Base-by-base conservation (phyloP, 2,888 invertebrate genomes). In the Seira sanloemensis region DNA sequence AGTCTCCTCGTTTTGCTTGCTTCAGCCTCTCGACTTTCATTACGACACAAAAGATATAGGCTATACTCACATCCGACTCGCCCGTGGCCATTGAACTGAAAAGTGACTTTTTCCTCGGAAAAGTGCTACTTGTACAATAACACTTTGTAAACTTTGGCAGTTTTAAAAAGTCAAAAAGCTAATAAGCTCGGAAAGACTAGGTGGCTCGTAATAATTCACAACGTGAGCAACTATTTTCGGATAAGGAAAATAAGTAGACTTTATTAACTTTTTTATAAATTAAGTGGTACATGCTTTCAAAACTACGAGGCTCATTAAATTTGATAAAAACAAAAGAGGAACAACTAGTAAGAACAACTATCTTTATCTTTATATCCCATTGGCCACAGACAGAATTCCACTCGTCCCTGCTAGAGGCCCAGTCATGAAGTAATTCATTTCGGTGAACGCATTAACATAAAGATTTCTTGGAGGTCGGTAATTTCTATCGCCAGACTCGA, bases 381-480 rank as follows among this genome's bases (percentile, higher is more conserved):
- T 37, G 12, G 37, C 37, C 12, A 37, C 37, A 5, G 37, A 37
- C 5, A 37, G 37, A 9, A 37, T 37, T 9, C 87, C 83, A 19
- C 78, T 68, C 1, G 85, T 77, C 2, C 78, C 78, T 5, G 84
- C 82, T 9, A 85, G 46, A n/a, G 82, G 84, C 21, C 86, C 87
- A 1, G 25, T 69, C 0, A 77, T 78, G 27, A 86, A 87, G 50
- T 73, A 87, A 69, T 87, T 87, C 62, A 78, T 78, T 76, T 87
- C 87, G 2, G 85, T 78, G 21, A 77, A 76, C 0, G 76, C 78
- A 19, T 87, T 87, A 2, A 87, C 87, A 2, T 77, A 72, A n/a
- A 87, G 58, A 26, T 75, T 73, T 54, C 87, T 85, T 5, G 85
- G 86, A 1, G 87, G 87, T 24, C 87, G 16, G 50, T 66, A 86